These are phyloP conservation scores for Motacilla alba DNA, from an alignment of 2,113 vertebrate species.

Conservation along the genomic window DNA sequence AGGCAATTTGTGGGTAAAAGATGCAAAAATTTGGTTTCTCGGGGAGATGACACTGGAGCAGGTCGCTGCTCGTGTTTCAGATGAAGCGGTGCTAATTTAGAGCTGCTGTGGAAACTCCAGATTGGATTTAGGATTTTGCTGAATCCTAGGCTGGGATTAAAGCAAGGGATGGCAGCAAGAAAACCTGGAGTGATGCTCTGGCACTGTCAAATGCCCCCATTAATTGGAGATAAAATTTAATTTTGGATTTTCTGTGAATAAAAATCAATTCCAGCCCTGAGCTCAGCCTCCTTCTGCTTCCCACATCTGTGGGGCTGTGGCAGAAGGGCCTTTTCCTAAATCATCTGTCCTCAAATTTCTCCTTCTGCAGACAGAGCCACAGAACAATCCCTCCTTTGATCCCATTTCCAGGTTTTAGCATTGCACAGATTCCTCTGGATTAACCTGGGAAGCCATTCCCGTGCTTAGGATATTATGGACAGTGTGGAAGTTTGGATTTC, in stretches of 20 bases:
- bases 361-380: neutral
- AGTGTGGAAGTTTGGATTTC: neutral
- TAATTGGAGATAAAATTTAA: neutral
- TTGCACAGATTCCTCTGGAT: neutral
- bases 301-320: fast-evolving
- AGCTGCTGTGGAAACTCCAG: neutral
- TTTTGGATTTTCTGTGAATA: neutral
- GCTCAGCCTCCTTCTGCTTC: neutral
- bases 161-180: neutral
- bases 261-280: neutral
- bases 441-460: neutral
- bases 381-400: neutral
- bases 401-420: neutral
- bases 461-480: fast-evolving
- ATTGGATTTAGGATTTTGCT: neutral
- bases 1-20: neutral
- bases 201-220: fast-evolving
- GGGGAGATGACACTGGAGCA: neutral
- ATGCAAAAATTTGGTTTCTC: neutral
- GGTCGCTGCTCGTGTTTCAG: neutral
- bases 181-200: neutral
- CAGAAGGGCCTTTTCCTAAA: neutral
- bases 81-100: neutral
- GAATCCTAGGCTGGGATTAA: neutral
- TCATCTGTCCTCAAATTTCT: neutral